A percentile compares a stretch with the other conserved stretches of the same genome.
Conservation (phyloP, 1,140 invertebrate species). For the Theocolax elegans region DNA sequence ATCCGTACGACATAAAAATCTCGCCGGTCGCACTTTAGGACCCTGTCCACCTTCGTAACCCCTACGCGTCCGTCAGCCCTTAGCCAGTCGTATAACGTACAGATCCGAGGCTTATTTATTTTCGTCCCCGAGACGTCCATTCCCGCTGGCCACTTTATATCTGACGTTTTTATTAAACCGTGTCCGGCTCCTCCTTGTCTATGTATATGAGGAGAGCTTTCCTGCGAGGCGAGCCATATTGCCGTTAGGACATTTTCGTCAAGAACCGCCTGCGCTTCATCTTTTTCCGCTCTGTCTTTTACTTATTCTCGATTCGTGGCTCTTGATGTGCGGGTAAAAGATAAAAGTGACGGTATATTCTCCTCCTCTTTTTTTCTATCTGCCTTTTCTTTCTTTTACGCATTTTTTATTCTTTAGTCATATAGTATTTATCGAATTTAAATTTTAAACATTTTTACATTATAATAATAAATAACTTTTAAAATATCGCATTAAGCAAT, state of each 20-base stretch:
- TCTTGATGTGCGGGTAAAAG: too few relatives aligned
- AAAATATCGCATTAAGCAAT: too few relatives aligned
- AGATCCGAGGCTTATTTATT: constrained; percentile 62
- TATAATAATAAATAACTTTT: too few relatives aligned
- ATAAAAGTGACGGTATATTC: too few relatives aligned
- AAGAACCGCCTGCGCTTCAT: constrained; percentile 13
- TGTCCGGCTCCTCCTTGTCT: constrained; percentile 37
- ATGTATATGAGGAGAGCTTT: constrained; percentile 6
- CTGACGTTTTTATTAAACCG: constrained; percentile 69
- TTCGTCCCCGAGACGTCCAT: constrained; percentile 56
- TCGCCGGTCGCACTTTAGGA: constrained; percentile 17
- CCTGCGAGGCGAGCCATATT: constrained; percentile 47
- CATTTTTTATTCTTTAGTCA: too few relatives aligned
- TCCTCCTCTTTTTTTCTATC: too few relatives aligned
- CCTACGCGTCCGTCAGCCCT: constrained; percentile 24
- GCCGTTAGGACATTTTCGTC: constrained; percentile 60
- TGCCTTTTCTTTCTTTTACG: too few relatives aligned
- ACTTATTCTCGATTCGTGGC: too few relatives aligned
- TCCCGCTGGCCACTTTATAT: constrained; percentile 64
- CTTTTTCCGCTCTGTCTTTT: background rate
- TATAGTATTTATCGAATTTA: too few relatives aligned
- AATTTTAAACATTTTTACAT: too few relatives aligned
- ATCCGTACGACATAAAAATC: constrained; percentile 19
- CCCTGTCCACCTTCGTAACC: background rate
- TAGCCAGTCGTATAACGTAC: constrained; percentile 21